Evolutionary conservation across 2,888 invertebrate genomes (phyloP), one percentile per base, ranked within the genome.

Genomic region (Gymnocheta viridis): DNA sequence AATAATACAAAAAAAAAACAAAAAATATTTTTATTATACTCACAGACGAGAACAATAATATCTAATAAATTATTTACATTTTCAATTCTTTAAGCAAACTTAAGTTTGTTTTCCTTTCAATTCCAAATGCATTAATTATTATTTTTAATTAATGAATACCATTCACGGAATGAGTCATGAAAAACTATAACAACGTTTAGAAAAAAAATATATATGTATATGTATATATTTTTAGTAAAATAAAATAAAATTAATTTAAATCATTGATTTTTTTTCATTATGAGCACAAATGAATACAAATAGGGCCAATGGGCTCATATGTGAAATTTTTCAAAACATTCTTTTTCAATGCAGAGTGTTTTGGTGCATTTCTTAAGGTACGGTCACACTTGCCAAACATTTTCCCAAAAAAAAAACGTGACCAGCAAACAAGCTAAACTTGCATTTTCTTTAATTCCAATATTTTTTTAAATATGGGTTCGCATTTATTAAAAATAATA

Each of bases 61-160:
- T n/a, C n/a, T n/a, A 47, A 38, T 17, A n/a, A 62, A 72, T n/a
- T n/a, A n/a, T 58, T 47, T 41, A 58, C 44, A 72, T 66, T 24
- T 72, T 76, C 0, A 44, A 41, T 64, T 64, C 6, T 54, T 74
- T 41, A 29, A 54, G 47, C 2, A 66, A 66, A 62, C n/a, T 41
- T 62, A 32, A 66, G 27, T 58, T 66, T 56, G 29, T 44, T 56
- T 70, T 66, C 10, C 51, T 41, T 64, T 76, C 64, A 19, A 44
- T 22, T 64, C 12, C 32, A 64, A 64, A 51, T 38, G 35, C 27
- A 51, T 56, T 69, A 29, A 67, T 54, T 51, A 64, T 24, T 38
- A 54, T 24, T 38, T 69, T 54, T 70, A 66, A 49, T 66, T 66
- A 66, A 32, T 14, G 32, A 17, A 17, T 64, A 32, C 47, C 19